Base-by-base conservation (phyloP, 2,888 invertebrate genomes). In the Cephus sareptanus region DNA sequence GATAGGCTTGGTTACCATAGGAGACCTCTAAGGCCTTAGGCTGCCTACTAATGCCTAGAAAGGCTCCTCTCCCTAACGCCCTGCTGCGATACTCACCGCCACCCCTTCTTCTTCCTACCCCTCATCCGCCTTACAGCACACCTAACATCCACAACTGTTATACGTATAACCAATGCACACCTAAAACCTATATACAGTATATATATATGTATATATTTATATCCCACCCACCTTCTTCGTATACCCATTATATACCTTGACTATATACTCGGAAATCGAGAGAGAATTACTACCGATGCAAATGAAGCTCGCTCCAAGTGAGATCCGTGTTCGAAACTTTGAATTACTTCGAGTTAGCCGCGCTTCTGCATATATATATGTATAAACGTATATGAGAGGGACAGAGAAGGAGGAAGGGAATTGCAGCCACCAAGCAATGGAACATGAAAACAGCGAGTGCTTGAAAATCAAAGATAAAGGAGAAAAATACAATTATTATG, bases 1-100 rank as follows among this genome's bases (percentile, higher is more conserved):
- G 91, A 91, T 91, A 90, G 91, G 91, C 90, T 90, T 90, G 89
- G 91, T 90, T 91, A 90, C 90, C 90, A 56, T 56, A 88, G 87
- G 90, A 89, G 87, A 91, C 89, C 87, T 87, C 85, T 86, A 87
- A 89, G 87, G 89, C 90, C 87, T 90, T 88, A 81, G 89, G 85
- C 85, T 85, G 82, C 82, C 83, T 82, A 79, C 87, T 90, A 89
- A 90, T 89, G 85, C 89, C 87, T 83, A 85, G 87, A 86, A 89
- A 90, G 88, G 87, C 86, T 77, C 87, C 79, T 81, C 74, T 70
- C 37, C 69, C 69, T 75, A 37, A 75, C 75, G 77, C 78, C 76
- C 77, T 71, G 75, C 75, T 75, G 73, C 31, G 71, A 69, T 35
- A 56, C 74, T 75, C 75, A 37, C 70, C 33, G 73, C 73, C 73